phyloP scores from a whole-genome alignment of 2,113 vertebrate species.

The Tyrannus savana region DNA sequence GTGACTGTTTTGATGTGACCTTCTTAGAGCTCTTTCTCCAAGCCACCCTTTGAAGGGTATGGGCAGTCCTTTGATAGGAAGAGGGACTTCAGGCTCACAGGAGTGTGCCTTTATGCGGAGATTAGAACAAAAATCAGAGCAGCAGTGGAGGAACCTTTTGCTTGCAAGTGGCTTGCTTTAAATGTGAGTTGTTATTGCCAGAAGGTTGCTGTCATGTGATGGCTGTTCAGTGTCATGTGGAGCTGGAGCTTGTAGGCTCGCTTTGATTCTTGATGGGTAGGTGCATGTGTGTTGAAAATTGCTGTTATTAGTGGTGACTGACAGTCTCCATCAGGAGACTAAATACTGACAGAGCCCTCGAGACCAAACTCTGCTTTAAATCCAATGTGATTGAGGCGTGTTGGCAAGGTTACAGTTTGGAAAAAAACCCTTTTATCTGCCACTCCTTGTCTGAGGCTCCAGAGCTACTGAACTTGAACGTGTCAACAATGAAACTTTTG shows the following conservation, averaged over 20 bases:
- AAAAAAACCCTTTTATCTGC: not conserved
- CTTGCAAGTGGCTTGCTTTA: not conserved
- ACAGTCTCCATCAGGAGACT: not conserved
- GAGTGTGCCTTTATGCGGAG: not conserved
- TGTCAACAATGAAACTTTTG: not conserved
- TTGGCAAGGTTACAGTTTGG: not conserved
- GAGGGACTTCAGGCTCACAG: not conserved
- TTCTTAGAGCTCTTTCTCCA: not conserved
- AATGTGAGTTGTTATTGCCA: not conserved
- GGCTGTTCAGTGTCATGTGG: not conserved
- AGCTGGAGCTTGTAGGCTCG: not conserved
- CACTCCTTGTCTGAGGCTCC: not conserved
- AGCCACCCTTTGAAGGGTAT: not conserved
- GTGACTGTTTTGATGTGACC: not conserved
- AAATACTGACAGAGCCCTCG: constrained; percentile 4
- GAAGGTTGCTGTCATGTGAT: not conserved
- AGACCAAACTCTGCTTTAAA: not conserved
- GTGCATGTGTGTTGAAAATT: not conserved
- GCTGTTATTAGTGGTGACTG: not conserved
- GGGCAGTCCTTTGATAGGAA: not conserved
- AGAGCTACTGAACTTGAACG: not conserved
- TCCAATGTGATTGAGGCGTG: not conserved
- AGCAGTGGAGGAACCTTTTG: not conserved
- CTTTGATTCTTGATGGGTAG: not conserved
- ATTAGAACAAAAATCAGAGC: not conserved